Conservation (phyloP, 2,113 vertebrate genomes). For the Psophia crepitans region DNA sequence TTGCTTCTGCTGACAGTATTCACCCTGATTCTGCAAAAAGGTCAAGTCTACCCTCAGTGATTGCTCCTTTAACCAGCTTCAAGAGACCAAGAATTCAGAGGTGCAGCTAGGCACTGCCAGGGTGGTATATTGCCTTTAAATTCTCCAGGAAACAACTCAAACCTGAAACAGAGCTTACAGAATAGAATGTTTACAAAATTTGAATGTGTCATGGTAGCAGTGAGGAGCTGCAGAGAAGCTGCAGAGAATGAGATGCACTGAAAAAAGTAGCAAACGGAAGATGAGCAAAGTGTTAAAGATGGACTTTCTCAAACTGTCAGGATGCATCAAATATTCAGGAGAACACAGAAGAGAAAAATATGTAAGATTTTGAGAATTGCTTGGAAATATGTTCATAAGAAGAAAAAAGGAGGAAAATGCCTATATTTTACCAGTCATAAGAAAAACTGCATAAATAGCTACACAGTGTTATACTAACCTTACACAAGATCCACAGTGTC, state of each 20-base stretch:
- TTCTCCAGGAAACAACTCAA: neutral
- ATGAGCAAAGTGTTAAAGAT: neutral
- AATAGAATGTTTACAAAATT: neutral
- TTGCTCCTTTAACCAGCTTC: neutral
- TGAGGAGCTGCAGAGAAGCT: neutral
- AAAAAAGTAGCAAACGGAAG: neutral
- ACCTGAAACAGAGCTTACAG: neutral
- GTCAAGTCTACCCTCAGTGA: neutral
- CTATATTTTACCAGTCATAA: neutral
- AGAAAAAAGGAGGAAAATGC: neutral
- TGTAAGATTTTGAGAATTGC: neutral
- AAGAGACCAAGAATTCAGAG: neutral
- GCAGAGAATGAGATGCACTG: neutral
- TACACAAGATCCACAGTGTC: neutral
- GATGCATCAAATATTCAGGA: neutral
- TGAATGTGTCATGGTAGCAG: neutral
- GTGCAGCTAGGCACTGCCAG: neutral
- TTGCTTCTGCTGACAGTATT: neutral
- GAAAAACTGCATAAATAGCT: neutral
- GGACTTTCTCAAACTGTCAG: neutral
- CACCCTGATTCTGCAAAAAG: neutral
- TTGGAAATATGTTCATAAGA: neutral
- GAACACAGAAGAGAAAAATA: neutral
- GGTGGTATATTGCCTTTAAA: neutral
- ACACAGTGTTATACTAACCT: neutral